Conservation (phyloP, 2,797 vertebrate genomes). For the Cyprinella venusta region DNA sequence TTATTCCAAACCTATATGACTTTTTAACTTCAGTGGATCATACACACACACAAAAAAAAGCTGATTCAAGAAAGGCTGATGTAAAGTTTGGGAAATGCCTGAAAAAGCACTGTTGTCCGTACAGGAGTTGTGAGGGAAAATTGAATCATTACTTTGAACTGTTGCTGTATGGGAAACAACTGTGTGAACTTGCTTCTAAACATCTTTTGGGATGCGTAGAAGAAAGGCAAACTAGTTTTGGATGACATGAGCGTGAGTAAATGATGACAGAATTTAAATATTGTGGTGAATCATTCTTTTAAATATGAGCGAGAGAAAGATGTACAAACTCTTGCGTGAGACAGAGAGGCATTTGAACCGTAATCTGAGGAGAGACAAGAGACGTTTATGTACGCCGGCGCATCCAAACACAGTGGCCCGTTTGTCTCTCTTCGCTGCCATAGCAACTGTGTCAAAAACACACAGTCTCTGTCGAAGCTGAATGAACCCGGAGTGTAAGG, state of each 20-base stretch:
- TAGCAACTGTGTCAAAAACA: constrained; percentile 46
- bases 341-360: constrained; percentile 14
- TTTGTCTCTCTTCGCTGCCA: constrained; percentile 45
- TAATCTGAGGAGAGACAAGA: constrained; percentile 10
- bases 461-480: constrained; percentile 2
- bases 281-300: constrained; percentile 14
- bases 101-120: not conserved
- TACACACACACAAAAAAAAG: not conserved
- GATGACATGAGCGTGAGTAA: not conserved
- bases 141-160: not conserved
- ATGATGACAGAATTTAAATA: constrained; percentile 1
- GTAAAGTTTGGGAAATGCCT: not conserved
- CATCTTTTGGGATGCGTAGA: not conserved
- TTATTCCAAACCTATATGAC: not conserved
- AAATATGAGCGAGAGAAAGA: not conserved
- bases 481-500: not conserved
- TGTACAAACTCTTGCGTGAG: constrained; percentile 4
- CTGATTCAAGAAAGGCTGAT: not conserved
- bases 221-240: not conserved
- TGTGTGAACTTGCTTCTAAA: not conserved
- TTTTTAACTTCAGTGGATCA: not conserved
- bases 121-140: not conserved
- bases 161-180: not conserved
- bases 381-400: not conserved
- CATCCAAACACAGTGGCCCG: not conserved